Evolutionary conservation across 2,797 vertebrate species (phyloP).

Genomic region (Sebastes glaucus): DNA sequence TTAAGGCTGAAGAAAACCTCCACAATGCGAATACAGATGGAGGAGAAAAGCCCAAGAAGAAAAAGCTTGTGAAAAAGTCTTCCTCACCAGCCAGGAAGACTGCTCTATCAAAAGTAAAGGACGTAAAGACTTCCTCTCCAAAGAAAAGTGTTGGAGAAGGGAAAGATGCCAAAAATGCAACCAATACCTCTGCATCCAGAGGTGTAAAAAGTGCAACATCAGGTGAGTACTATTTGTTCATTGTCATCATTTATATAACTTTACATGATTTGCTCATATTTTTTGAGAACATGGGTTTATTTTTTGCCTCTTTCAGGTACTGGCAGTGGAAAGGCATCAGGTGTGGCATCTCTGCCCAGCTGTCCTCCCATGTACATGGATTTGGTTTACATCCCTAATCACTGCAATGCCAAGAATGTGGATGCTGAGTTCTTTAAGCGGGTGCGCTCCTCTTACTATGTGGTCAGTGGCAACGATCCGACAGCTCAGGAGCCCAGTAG

Average conservation of each 20-base stretch:
- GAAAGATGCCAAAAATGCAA: conserved; percentile 97
- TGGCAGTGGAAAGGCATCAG: conserved; percentile 84
- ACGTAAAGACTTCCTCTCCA: conserved; percentile 90
- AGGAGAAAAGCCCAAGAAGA: conserved; percentile 92
- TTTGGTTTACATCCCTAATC: conserved; percentile 97
- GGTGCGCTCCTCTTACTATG: conserved; percentile 95
- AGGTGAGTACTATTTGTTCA: conserved; percentile 77
- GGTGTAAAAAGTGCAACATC: conserved; percentile 88
- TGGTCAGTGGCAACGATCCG: conserved; percentile 95
- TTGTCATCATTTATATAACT: neutral
- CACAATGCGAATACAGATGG: conserved; percentile 90
- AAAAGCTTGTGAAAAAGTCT: conserved; percentile 91
- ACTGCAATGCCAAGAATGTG: conserved; percentile 96
- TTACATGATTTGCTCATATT: neutral
- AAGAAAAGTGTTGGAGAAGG: conserved; percentile 91
- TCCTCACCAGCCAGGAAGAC: conserved; percentile 92
- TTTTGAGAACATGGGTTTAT: neutral
- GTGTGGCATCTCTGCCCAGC: conserved; percentile 83
- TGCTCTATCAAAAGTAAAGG: conserved; percentile 88
- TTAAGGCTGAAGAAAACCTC: conserved; percentile 90
- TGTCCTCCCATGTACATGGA: conserved; percentile 96
- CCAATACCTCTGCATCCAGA: conserved; percentile 92
- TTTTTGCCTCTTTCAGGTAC: conserved; percentile 76
- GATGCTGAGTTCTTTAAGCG: conserved; percentile 96
- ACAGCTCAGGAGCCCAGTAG: conserved; percentile 93